Base-by-base conservation (phyloP, 2,888 invertebrate species). In the Ormia ochracea region DNA sequence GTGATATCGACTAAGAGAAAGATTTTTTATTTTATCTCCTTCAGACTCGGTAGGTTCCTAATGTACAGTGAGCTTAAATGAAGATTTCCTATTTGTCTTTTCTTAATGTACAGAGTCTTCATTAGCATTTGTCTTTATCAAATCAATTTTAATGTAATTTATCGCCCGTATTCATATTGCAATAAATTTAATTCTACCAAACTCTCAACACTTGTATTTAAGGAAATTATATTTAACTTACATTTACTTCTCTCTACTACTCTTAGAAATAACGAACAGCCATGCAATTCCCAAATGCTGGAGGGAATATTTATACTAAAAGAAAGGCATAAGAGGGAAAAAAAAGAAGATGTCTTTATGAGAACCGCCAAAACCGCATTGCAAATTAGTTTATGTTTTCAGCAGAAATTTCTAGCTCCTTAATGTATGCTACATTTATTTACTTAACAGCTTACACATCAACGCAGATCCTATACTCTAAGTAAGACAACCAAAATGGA, bases 321-420 rank as follows among this genome's bases (percentile, higher is more conserved):
- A 38, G 33, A 48, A 65, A 50, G n/a, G n/a, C n/a, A 70, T 12
- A 12, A 33, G 43, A 36, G 2, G 21, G 31, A 48, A 21, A 21
- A 4, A 43, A 56, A 56, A 45, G 23, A 59, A n/a, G n/a, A n/a
- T n/a, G 31, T 66, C 48, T 41, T 72, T 66, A 56, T 61, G 69
- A 63, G 78, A 78, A 78, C 82, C 80, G 61, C 76, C 69, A 82
- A 83, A 83, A 83, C 84, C 85, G 82, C 84, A 84, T 82, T 82
- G 82, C 83, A 85, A 85, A 85, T 85, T 85, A 84, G 84, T 85
- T 85, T 84, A 84, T 82, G 83, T 72, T 73, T 48, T 66, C 23
- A 75, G 70, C 65, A 81, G 58, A 36, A 69, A 69, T 68, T 58
- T 36, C 17, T 26, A 26, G 54, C 66, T 70, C 54, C 65, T 65